These are phyloP conservation scores for Metaphire vulgaris DNA, from an alignment of 1,140 invertebrate species.

Conservation along the genomic window DNA sequence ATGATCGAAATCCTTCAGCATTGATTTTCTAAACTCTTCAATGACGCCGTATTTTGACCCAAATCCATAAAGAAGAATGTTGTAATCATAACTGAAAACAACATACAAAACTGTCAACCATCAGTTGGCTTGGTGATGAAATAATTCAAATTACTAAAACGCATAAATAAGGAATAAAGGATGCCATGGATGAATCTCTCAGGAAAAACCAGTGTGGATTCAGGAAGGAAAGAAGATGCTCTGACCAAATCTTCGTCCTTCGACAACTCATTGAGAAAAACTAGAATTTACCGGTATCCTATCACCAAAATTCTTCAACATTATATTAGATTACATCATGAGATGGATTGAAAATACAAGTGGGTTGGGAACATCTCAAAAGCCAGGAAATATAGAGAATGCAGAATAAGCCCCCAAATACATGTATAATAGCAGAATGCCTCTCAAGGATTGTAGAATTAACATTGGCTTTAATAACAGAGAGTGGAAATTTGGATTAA, in stretches of 20 bases:
- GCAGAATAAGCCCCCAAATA: no score
- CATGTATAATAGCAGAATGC: no score
- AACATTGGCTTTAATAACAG: no score
- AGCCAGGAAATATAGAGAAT: no score
- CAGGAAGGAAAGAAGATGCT: background rate
- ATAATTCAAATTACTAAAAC: background rate
- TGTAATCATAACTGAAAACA: slow-evolving; percentile 71
- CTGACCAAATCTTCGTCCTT: background rate
- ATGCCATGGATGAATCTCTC: background rate
- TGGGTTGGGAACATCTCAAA: no score
- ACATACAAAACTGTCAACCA: slow-evolving; percentile 7
- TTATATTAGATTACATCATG: no score
- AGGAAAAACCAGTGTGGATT: slow-evolving; percentile 6
- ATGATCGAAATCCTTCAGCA: slow-evolving; percentile 61
- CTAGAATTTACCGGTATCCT: no score
- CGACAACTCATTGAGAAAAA: background rate
- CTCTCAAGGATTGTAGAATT: no score
- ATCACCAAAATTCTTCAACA: no score
- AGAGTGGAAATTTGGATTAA: no score
- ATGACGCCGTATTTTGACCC: slow-evolving; percentile 78
- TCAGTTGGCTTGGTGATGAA: background rate
- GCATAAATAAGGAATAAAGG: background rate
- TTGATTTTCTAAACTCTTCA: slow-evolving; percentile 65
- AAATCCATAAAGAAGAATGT: slow-evolving; percentile 75
- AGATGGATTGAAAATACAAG: no score